Base-by-base conservation (phyloP, 2,888 invertebrate species). In the Ditylenchus weischeri region DNA sequence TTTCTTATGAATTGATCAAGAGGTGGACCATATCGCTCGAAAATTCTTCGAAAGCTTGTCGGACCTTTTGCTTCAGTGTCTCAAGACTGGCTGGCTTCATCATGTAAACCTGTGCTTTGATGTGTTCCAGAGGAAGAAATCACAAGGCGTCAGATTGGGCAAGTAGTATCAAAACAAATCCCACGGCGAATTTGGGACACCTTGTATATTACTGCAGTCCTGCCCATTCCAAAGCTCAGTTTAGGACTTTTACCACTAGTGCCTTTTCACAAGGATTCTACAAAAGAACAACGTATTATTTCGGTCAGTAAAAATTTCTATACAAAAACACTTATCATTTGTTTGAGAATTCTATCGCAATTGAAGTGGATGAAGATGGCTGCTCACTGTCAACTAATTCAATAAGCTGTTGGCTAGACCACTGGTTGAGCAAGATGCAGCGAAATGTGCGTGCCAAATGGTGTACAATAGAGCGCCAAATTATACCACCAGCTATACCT, bases 241-340 rank as follows among this genome's bases (percentile, higher is more conserved):
- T 35, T 59, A 76, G 78, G 77, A 5, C 68, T 75, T 43, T 69
- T 76, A 21, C 80, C 79, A 10, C 68, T 77, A 59, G 71, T 80
- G 18, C 70, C 73, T 65, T 80, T 80, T 51, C 79, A 80, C 67
- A 72, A 75, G 71, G 72, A 80, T 66, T 76, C 77, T 4, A 80
- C 80, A 11, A 77, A 76, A 67, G 80, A 80, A 66, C 78, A 80
- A 57, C 65, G 80, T 49, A 73, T 80, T 13, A 80, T 80, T 13
- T 71, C 75, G 60, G 77, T 77, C 48, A 49, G 58, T 38, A n/a
- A 10, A 1, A 59, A n/a, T 57, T 19, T 7, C 29, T 4, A 18
- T 23, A 57, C 29, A 29, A 29, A 29, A 29, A 29, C 29, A 4
- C 5, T 29, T 5, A 29, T 29, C 29, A 29, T 43, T 43, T 43